Percentiles rank a stretch among this genome's conserved stretches.
Conservation (phyloP, 2,888 invertebrate species). For the Scaptomyza flava region DNA sequence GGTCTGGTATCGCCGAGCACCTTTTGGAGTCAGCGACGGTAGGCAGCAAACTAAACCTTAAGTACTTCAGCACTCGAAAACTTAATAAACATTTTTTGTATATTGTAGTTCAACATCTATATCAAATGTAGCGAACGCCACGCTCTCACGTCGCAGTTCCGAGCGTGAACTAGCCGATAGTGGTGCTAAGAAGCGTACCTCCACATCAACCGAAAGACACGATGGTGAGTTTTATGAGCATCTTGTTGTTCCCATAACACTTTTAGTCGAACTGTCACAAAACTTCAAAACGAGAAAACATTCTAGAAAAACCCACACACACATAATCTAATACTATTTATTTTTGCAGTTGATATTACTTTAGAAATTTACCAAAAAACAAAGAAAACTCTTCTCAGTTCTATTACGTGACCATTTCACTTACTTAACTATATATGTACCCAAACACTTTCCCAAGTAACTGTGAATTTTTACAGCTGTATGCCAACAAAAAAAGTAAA, state of each 20-base stretch:
- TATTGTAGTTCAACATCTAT: conserved; percentile 92
- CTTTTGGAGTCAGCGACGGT: conserved; percentile 93
- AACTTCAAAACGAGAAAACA: conserved; percentile 23
- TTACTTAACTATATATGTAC: conserved; percentile 37
- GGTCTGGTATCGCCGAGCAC: conserved; percentile 85
- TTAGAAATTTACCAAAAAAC: conserved; percentile 34
- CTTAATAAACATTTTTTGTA: neutral
- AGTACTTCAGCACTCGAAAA: too few relatives aligned
- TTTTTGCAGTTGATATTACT: conserved; percentile 70
- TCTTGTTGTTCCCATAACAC: neutral
- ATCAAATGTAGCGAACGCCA: conserved; percentile 93
- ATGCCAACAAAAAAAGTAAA: conserved; percentile 3
- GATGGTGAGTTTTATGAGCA: conserved; percentile 85
- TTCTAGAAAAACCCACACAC: conserved; percentile 19
- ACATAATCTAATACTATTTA: conserved; percentile 66
- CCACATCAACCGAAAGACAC: conserved; percentile 89
- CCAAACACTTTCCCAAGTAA: conserved; percentile 27
- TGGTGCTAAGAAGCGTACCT: conserved; percentile 89
- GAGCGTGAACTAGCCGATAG: conserved; percentile 91
- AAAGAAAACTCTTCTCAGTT: conserved; percentile 16
- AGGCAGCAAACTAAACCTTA: neutral
- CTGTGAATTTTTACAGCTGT: conserved; percentile 51
- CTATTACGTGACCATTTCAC: neutral
- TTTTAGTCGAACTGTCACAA: conserved; percentile 36
- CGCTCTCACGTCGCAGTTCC: conserved; percentile 93